These are phyloP conservation scores for Dastarcus helophoroides DNA, from an alignment of 2,888 invertebrate species.

Conservation along the genomic window DNA sequence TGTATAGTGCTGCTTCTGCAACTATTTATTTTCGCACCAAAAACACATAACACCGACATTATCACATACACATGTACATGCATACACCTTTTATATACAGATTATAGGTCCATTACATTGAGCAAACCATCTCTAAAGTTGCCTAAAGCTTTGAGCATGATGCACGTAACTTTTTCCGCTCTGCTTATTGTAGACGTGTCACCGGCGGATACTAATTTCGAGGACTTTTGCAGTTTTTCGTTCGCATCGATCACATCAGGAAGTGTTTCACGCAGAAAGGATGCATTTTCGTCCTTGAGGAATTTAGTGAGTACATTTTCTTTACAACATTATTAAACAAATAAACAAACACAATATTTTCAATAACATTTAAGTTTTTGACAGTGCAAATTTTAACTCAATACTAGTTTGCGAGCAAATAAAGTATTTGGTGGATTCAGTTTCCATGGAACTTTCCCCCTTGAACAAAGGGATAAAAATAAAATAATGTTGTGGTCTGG, in stretches of 20 bases:
- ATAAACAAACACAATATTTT: no score
- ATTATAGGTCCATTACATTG: conserved; percentile 33
- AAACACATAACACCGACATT: conserved; percentile 15
- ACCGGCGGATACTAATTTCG: not conserved
- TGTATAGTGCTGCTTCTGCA: conserved; percentile 20
- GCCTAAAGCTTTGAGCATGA: conserved; percentile 37
- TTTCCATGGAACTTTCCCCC: conserved; percentile 10
- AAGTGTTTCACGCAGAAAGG: conserved; percentile 99
- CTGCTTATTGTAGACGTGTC: no score
- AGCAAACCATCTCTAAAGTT: conserved; percentile 48
- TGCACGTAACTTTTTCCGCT: conserved; percentile 11
- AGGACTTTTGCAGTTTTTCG: conserved; percentile 79
- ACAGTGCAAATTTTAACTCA: no score
- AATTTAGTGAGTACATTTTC: conserved; percentile 93
- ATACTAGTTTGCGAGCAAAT: no score
- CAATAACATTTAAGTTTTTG: no score
- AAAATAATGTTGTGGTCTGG: no score
- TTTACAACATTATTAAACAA: not conserved
- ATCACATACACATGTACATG: conserved; percentile 22
- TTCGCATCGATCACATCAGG: conserved; percentile 96
- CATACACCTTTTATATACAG: conserved; percentile 21
- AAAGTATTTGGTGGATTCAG: conserved; percentile 7
- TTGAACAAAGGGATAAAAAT: no score
- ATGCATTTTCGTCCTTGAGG: conserved; percentile 97
- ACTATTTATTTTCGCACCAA: conserved; percentile 22